Evolutionary conservation across 2,797 vertebrate genomes (phyloP).

Genomic region (Pampus argenteus): DNA sequence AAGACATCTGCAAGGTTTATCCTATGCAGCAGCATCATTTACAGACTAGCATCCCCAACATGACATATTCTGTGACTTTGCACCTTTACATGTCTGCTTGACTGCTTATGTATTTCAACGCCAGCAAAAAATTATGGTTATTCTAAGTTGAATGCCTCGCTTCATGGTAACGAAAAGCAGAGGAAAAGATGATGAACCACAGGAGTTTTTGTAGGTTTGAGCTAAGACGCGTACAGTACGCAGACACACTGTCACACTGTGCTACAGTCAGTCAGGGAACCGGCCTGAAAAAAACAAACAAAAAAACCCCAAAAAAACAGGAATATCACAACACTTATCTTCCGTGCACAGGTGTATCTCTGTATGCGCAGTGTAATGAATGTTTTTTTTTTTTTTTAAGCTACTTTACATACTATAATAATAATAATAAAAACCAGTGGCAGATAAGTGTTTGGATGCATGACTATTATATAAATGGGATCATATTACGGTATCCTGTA

Average conservation of each 20-base stretch:
- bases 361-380: background rate
- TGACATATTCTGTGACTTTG: slow-evolving; percentile 20
- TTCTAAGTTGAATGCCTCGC: background rate
- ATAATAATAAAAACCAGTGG: slow-evolving; percentile 22
- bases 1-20: slow-evolving; percentile 19
- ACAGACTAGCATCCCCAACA: background rate
- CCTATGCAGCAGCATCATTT: slow-evolving; percentile 34
- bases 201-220: slow-evolving; percentile 47
- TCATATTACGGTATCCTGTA: slow-evolving; percentile 19
- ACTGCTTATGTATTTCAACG: background rate
- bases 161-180: slow-evolving; percentile 21
- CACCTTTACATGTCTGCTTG: background rate
- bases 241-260: slow-evolving; percentile 37
- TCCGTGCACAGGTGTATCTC: slow-evolving; percentile 8
- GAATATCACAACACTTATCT: slow-evolving; percentile 3
- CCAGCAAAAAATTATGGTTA: background rate
- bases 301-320: too few relatives aligned
- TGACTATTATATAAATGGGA: slow-evolving; percentile 15
- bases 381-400: background rate
- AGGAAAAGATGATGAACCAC: slow-evolving; percentile 40
- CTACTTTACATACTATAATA: slow-evolving; percentile 2
- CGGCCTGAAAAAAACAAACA: too few relatives aligned
- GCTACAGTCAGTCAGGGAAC: slow-evolving; percentile 34
- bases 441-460: slow-evolving; percentile 18
- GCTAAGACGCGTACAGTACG: slow-evolving; percentile 40